These are phyloP conservation scores for Cathartes aura DNA, from an alignment of 2,113 vertebrate genomes.

Conservation along the genomic window DNA sequence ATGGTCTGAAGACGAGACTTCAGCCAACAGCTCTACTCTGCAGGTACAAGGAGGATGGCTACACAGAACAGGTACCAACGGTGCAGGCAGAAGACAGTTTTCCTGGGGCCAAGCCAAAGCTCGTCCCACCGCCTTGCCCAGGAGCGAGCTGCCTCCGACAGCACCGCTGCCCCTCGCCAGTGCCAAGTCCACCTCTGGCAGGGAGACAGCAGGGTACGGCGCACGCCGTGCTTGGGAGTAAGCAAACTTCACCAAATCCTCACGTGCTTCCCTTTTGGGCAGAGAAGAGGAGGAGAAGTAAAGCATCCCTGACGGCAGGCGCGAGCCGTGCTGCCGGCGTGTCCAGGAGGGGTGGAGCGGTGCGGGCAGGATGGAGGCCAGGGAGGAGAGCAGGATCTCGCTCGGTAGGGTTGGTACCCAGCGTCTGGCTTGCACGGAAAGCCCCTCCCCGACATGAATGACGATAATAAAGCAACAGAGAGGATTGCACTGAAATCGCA, in stretches of 20 bases:
- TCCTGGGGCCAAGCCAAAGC: not conserved
- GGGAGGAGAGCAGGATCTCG: no score
- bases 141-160: accelerated
- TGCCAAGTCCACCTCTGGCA: not conserved
- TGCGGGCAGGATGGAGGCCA: not conserved
- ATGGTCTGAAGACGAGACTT: not conserved
- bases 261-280: not conserved
- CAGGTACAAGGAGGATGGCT: not conserved
- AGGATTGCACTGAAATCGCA: not conserved
- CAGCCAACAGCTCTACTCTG: not conserved
- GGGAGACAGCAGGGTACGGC: not conserved
- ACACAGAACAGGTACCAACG: no score
- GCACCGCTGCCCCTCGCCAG: not conserved
- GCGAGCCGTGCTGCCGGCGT: accelerated
- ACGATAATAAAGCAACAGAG: not conserved
- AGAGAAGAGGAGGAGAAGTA: not conserved
- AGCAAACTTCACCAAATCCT: not conserved
- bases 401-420: no score
- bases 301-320: not conserved
- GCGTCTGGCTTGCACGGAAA: not conserved
- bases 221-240: accelerated
- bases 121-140: not conserved
- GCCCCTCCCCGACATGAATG: no score
- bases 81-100: not conserved
- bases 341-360: no score